These are phyloP conservation scores for Drosophila quinaria DNA, from an alignment of 2,888 invertebrate species.

Conservation along the genomic window DNA sequence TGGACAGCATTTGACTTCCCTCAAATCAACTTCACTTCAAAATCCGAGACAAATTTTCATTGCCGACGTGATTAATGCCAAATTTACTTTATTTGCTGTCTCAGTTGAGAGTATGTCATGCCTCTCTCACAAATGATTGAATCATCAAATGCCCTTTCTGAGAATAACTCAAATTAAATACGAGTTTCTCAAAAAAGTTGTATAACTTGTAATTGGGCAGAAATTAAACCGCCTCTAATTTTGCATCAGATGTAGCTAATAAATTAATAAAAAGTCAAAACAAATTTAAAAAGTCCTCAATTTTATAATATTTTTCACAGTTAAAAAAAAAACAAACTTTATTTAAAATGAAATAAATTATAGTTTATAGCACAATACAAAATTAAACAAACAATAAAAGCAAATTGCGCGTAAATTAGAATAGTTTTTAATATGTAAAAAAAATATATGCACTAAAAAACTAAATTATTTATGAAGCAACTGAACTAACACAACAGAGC, in stretches of 20 bases:
- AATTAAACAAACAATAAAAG: background rate
- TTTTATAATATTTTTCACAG: background rate
- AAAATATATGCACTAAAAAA: background rate
- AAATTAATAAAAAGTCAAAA: background rate
- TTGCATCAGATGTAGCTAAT: background rate
- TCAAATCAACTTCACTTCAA: background rate
- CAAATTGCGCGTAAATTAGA: constrained; percentile 1
- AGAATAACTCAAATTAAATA: background rate
- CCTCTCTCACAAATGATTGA: background rate
- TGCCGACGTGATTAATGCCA: constrained; percentile 55
- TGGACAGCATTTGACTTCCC: constrained; percentile 15
- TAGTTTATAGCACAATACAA: background rate
- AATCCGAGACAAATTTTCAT: constrained; percentile 39
- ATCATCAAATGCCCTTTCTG: background rate
- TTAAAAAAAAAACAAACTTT: background rate
- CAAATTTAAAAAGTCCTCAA: no score
- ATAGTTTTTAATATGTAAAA: background rate
- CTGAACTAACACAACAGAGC: constrained; percentile 2
- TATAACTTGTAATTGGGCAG: background rate
- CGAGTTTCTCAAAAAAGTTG: background rate
- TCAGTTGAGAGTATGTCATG: constrained; percentile 16
- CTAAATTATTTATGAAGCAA: constrained; percentile 34
- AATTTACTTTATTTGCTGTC: constrained; percentile 41
- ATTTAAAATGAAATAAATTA: background rate
- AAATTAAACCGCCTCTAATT: background rate